Base-by-base conservation (phyloP, 2,113 vertebrate species). In the Polypterus bichir region DNA sequence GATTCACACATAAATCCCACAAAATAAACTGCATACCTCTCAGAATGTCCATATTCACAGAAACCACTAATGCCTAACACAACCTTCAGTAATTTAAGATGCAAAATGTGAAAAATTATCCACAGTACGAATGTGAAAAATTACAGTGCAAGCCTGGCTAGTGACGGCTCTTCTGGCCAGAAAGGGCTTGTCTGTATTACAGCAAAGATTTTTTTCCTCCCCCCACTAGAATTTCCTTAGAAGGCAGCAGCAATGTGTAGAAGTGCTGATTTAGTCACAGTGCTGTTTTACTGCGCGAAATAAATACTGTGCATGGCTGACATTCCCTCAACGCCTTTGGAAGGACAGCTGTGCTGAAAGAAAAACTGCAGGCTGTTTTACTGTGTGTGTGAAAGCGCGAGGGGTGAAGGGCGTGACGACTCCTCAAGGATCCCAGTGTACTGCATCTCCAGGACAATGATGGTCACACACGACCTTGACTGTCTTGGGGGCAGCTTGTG, bases 291-390 rank as follows among this genome's bases (percentile, higher is more conserved):
- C 27, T 45, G 56, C 46, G 27, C 9, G 56, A 11, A 58, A 58
- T 45, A 58, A 45, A 58, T 44, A 45, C 27, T 58, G 56, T 45
- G 10, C 51, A 52, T 52, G 3, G 3, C 51, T 52, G 10, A 52
- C 56, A 58, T 58, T 44, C 56, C 44, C 44, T 58, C 56, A 58
- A 58, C 56, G 44, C 56, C 56, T 7, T 44, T 44, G 44, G 44
- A 58, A 45, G 44, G 56, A 45, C 56, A 58, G 56, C 56, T 58
- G 56, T 58, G 56, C 56, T 7, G 27, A 58, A 4, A 55, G 6
- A 58, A 44, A 58, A 58, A 58, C 56, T 45, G 5, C 1, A 7
- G 46, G 4, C 56, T 45, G 56, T 3, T 7, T 27, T 27, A 44
- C 5, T 45, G 5, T 5, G 44, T 45, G 7, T 52, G 51, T 7